Conservation (phyloP, 2,888 invertebrate genomes). For the Ischnura elegans region DNA sequence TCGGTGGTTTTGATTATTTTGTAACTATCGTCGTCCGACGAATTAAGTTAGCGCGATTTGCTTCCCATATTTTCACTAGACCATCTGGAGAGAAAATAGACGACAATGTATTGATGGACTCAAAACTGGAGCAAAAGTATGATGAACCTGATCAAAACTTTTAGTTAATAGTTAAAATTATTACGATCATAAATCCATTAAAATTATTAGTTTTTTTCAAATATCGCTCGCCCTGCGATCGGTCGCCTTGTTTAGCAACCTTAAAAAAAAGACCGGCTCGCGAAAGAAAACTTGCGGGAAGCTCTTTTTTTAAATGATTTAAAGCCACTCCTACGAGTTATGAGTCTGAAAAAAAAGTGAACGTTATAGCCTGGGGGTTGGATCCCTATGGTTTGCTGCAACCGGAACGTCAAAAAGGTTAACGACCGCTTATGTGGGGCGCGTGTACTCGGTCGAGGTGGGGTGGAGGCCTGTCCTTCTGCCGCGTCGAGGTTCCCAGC, state of each 20-base stretch:
- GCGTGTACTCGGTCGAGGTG: not conserved
- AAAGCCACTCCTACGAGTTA: constrained; percentile 5
- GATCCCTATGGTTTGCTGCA: constrained; percentile 29
- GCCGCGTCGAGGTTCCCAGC: not conserved
- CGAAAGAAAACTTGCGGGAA: not conserved
- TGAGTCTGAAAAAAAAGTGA: not conserved
- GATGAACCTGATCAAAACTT: not conserved
- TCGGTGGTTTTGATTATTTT: too few relatives aligned
- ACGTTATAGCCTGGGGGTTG: not conserved
- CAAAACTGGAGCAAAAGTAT: not conserved
- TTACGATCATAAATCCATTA: too few relatives aligned
- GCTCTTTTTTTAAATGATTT: constrained; percentile 23
- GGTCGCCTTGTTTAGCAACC: not conserved
- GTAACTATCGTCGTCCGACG: too few relatives aligned
- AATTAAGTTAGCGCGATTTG: too few relatives aligned
- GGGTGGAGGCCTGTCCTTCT: not conserved
- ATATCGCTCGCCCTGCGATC: not conserved
- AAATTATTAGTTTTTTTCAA: too few relatives aligned
- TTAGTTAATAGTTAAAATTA: too few relatives aligned
- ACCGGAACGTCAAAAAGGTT: not conserved
- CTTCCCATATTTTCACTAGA: too few relatives aligned
- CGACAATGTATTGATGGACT: not conserved
- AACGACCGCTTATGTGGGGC: constrained; percentile 23
- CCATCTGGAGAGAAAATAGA: not conserved
- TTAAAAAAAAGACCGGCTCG: not conserved